Evolutionary conservation across 1,140 invertebrate species (phyloP).

Genomic region (Philopotamus ludificatus): DNA sequence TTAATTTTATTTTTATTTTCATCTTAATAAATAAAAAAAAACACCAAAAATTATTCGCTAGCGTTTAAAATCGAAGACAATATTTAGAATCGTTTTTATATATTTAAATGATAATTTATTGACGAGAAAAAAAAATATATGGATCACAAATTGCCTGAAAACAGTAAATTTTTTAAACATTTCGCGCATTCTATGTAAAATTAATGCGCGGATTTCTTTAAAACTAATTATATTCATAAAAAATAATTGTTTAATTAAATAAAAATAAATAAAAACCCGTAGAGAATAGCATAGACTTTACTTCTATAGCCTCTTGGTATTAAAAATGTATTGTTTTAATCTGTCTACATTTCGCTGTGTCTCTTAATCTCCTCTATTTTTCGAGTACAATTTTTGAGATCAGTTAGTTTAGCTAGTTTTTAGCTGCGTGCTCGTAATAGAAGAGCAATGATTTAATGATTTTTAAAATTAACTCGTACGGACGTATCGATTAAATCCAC

Average conservation of each 20-base stretch:
- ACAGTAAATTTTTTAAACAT: constrained; percentile 2
- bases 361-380: constrained; percentile 5
- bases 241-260: neutral
- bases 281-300: neutral
- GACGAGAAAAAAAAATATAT: too few species aligned
- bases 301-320: neutral
- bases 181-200: neutral
- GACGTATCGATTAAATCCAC: constrained; percentile 6
- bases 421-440: constrained; percentile 24
- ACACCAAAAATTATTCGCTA: too few species aligned
- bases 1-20: constrained; percentile 25
- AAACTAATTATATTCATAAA: too few species aligned
- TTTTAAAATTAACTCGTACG: constrained; percentile 1
- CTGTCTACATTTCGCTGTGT: neutral
- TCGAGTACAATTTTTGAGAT: constrained; percentile 23
- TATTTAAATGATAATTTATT: too few species aligned
- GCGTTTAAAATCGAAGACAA: constrained; percentile 37
- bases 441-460: constrained; percentile 18
- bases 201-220: too few species aligned
- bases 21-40: constrained; percentile 8
- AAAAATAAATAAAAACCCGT: constrained; percentile 2
- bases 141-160: constrained; percentile 29
- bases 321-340: constrained; percentile 10
- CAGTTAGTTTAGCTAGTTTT: constrained; percentile 34
- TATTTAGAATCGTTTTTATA: constrained; percentile 28